Conservation (phyloP, 2,797 vertebrate species). For the Danionella dracula region DNA sequence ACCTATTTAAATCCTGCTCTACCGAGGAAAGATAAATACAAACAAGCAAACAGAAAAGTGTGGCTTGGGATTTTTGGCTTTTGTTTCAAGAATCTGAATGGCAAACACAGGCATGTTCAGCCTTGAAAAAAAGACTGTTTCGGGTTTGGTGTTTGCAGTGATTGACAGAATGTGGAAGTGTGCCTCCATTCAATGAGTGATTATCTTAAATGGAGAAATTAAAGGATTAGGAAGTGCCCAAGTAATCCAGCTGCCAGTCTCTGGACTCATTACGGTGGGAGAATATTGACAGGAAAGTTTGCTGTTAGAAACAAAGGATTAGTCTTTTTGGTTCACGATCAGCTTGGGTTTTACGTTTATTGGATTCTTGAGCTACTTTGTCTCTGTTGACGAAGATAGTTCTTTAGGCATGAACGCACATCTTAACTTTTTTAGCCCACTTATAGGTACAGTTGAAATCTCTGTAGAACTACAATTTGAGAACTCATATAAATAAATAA, state of each 20-base stretch:
- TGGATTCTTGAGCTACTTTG: too few relatives aligned
- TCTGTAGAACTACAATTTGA: too few relatives aligned
- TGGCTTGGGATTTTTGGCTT: neutral
- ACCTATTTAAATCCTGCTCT: neutral
- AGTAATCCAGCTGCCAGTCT: constrained; percentile 68
- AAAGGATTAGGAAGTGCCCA: constrained; percentile 69
- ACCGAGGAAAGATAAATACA: neutral
- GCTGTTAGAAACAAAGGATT: constrained; percentile 17
- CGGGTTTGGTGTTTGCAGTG: constrained; percentile 22
- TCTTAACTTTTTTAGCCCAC: neutral
- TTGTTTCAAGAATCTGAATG: neutral
- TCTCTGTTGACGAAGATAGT: neutral
- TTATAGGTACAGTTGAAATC: too few relatives aligned
- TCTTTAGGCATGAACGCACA: neutral
- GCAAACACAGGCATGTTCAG: neutral
- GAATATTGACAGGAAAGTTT: constrained; percentile 19
- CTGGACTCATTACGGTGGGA: constrained; percentile 67
- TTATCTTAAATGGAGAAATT: constrained; percentile 74
- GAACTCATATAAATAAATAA: too few relatives aligned
- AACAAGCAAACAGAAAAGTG: neutral
- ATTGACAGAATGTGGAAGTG: constrained; percentile 36
- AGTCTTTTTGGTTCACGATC: constrained; percentile 3
- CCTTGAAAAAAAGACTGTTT: neutral
- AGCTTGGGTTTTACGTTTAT: neutral
- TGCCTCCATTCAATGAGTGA: constrained; percentile 60